phyloP scores from a whole-genome alignment of 2,888 invertebrate genomes.

The Stenolophus ochropezus region DNA sequence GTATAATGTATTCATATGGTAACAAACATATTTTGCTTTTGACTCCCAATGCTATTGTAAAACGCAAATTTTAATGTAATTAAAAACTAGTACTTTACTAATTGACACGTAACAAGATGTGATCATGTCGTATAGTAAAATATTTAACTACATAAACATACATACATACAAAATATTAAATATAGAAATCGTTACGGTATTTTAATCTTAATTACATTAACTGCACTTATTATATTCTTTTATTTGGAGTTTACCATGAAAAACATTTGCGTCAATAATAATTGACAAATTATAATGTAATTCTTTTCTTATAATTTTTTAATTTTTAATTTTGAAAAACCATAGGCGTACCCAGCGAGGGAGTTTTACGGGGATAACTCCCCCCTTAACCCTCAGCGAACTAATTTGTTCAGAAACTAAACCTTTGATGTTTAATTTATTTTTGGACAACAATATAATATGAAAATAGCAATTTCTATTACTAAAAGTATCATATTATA shows the following conservation, averaged over 20 bases:
- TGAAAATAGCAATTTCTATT: too few relatives aligned
- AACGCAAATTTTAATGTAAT: slow-evolving; percentile 17
- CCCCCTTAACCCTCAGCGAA: too few relatives aligned
- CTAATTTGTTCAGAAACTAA: too few relatives aligned
- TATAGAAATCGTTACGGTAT: slow-evolving; percentile 20
- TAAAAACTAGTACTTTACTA: slow-evolving; percentile 43
- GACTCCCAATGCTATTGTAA: slow-evolving; percentile 12
- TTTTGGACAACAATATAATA: too few relatives aligned
- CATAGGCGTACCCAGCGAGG: too few relatives aligned
- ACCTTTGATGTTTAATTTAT: too few relatives aligned
- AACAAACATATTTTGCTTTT: background rate
- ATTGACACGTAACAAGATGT: slow-evolving; percentile 20
- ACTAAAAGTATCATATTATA: too few relatives aligned
- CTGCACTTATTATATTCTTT: background rate
- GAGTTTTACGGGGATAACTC: too few relatives aligned
- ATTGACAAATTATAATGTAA: slow-evolving; percentile 25
- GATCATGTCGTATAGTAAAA: too few relatives aligned
- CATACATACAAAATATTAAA: background rate
- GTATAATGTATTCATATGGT: background rate
- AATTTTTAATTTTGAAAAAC: background rate
- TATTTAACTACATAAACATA: background rate
- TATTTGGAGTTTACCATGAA: background rate
- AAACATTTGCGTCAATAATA: background rate
- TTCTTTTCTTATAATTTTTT: background rate
- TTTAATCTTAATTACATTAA: background rate